Conservation (phyloP, 2,888 invertebrate species). For the Diadromus collaris region DNA sequence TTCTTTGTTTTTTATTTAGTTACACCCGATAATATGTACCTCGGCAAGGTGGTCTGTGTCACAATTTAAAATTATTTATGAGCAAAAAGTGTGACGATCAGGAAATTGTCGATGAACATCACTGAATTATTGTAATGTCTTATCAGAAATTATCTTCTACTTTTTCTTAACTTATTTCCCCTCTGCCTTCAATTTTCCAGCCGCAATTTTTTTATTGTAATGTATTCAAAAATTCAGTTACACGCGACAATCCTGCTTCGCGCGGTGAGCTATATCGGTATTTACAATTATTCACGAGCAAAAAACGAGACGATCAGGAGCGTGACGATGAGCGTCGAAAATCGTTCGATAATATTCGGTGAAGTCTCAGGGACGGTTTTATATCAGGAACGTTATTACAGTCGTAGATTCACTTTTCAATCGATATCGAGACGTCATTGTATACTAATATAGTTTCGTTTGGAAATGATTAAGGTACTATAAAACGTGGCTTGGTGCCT, state of each 20-base stretch:
- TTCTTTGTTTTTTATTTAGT: too few relatives aligned
- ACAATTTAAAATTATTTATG: neutral
- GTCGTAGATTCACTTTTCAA: conserved; percentile 13
- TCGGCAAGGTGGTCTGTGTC: neutral
- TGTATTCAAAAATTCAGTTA: too few relatives aligned
- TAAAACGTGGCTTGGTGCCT: conserved; percentile 11
- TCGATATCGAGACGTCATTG: conserved; percentile 14
- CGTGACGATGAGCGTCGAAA: neutral
- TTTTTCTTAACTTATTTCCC: too few relatives aligned
- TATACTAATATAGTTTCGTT: neutral
- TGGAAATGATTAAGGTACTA: neutral
- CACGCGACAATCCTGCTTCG: neutral
- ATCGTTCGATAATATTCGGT: neutral
- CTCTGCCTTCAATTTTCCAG: too few relatives aligned
- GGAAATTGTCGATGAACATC: too few relatives aligned
- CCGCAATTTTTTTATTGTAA: too few relatives aligned
- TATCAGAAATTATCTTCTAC: too few relatives aligned
- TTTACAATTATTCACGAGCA: neutral
- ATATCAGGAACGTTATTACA: neutral
- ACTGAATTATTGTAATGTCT: too few relatives aligned
- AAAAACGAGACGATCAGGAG: neutral
- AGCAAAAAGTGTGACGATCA: neutral
- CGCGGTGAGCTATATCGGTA: neutral
- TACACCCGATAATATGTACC: neutral
- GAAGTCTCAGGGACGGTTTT: neutral